A percentile compares a stretch with the other conserved stretches of the same genome.
These are phyloP conservation scores for Siniperca chuatsi DNA, from an alignment of 2,113 vertebrate genomes.

Conservation along the genomic window DNA sequence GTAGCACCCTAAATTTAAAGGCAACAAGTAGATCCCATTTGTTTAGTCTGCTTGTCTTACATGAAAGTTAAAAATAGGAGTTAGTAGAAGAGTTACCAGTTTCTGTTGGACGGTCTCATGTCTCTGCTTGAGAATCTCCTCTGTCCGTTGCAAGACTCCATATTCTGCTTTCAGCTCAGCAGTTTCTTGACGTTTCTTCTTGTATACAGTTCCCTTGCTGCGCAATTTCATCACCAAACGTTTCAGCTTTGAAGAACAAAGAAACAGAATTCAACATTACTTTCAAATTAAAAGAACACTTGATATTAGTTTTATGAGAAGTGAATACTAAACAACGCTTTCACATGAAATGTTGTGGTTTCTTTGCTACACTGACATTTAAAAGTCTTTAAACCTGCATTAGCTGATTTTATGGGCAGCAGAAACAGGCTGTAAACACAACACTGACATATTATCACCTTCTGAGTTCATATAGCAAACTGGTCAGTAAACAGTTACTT, in stretches of 20 bases:
- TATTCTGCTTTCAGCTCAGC: constrained; percentile 90
- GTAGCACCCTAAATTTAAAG: background rate
- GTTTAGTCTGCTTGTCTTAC: background rate
- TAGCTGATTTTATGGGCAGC: background rate
- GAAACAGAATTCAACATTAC: background rate
- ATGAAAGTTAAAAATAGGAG: background rate
- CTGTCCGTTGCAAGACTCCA: constrained; percentile 94
- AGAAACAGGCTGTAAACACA: background rate
- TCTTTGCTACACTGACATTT: background rate
- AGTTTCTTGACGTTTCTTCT: constrained; percentile 92
- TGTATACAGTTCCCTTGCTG: constrained; percentile 91
- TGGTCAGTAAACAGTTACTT: background rate
- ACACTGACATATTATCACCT: background rate
- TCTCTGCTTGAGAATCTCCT: constrained; percentile 91
- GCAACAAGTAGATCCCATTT: background rate
- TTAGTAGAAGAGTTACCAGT: constrained; percentile 85
- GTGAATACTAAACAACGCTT: background rate
- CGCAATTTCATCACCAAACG: constrained; percentile 92
- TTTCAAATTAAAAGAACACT: background rate
- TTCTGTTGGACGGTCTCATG: constrained; percentile 89
- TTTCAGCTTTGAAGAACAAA: constrained; percentile 88
- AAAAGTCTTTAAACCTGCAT: background rate
- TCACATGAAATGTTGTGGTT: background rate
- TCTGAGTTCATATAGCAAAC: background rate
- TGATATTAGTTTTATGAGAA: background rate